Evolutionary conservation across 2,797 vertebrate genomes (phyloP), one percentile per base, ranked within the genome.

Genomic region (Myiotriccus ornatus): DNA sequence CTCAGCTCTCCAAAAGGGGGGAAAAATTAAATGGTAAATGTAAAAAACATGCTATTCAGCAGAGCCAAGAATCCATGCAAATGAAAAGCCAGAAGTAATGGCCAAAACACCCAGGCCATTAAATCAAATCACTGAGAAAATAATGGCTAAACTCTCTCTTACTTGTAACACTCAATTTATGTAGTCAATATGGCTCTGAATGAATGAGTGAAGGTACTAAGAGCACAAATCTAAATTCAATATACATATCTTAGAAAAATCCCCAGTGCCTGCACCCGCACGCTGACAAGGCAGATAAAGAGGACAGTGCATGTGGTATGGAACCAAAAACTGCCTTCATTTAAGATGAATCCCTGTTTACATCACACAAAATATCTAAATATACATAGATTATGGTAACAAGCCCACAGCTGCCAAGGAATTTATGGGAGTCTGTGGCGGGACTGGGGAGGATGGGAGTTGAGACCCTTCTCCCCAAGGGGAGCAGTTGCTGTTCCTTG

Each of bases 91-190:
- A 95, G 93, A 90, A 97, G 94, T 95, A 94, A 94, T 88, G 93
- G 92, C 91, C 84, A 92, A 95, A 95, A 94, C 83, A 92, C 47
- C 90, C 91, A 87, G 89, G 95, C 95, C 96, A 96, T 97, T 97
- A 97, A 97, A 97, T 97, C 97, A 97, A 97, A 98, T 96, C 97
- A 94, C 96, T 84, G 94, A 80, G 96, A 97, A 97, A 98, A 96
- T 97, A 98, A 98, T 96, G 97, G 97, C 97, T 97, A 95, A 97
- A 97, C 95, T 97, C 97, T 96, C 96, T 97, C 97, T 97, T 97
- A 95, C 97, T 96, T 97, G 97, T 97, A 97, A 92, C 95, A 97
- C 97, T 98, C 97, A 97, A 97, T 97, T 98, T 97, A 97, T 97
- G 93, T 84, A 97, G 96, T 97, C 96, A 70, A 97, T 97, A 97